phyloP scores from a whole-genome alignment of 2,797 vertebrate species.

The Acanthis flammea region DNA sequence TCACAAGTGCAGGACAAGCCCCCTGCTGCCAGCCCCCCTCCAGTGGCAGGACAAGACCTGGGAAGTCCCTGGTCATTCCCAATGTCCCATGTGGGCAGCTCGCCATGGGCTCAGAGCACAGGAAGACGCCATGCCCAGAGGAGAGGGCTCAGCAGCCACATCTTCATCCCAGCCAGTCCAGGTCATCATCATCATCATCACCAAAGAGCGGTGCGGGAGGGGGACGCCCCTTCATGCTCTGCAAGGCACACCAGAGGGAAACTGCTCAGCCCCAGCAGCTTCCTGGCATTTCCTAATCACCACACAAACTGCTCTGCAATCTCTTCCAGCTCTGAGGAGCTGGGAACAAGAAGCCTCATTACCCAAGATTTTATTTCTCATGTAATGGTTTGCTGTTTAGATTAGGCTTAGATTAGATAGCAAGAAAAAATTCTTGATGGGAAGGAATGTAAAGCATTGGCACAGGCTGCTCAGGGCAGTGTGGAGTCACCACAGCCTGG shows the following conservation, averaged over 20 bases:
- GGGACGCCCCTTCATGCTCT: constrained; percentile 92
- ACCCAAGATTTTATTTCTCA: not conserved
- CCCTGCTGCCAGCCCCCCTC: not conserved
- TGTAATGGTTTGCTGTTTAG: not conserved
- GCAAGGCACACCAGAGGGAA: constrained; percentile 58
- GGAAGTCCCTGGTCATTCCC: not conserved
- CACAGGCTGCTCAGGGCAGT: not conserved
- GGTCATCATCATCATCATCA: constrained; percentile 85
- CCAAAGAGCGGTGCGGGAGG: constrained; percentile 90
- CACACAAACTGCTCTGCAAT: not conserved
- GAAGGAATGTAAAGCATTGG: not conserved
- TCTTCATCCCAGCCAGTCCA: constrained; percentile 90
- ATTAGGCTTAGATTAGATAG: not conserved
- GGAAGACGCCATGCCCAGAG: not conserved
- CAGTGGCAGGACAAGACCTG: not conserved
- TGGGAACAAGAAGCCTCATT: not conserved
- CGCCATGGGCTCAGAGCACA: not conserved
- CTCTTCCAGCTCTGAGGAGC: not conserved
- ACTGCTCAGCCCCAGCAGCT: not conserved
- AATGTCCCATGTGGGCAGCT: not conserved
- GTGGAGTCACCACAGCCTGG: not conserved
- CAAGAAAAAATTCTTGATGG: not conserved
- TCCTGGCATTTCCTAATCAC: not conserved
- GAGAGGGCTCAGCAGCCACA: not conserved
- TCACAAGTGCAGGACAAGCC: not conserved